phyloP scores from a whole-genome alignment of 2,797 vertebrate species.

The Mus caroli region DNA sequence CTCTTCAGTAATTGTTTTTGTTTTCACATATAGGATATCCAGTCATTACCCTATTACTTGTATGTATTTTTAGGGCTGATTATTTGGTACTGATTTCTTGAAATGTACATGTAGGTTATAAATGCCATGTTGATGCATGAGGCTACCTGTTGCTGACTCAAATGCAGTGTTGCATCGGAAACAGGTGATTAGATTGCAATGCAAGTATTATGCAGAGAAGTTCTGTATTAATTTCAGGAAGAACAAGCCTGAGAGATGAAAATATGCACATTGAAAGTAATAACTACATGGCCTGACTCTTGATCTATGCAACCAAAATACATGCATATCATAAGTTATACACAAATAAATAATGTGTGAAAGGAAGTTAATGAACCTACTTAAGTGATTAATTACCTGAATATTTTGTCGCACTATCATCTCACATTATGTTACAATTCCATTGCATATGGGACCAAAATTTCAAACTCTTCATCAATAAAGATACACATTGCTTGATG shows the following conservation, averaged over 20 bases:
- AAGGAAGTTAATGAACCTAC: background rate
- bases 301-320: background rate
- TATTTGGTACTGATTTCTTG: background rate
- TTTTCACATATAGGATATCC: background rate
- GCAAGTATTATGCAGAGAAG: accelerated
- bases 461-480: background rate
- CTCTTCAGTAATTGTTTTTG: background rate
- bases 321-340: background rate
- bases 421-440: background rate
- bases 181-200: background rate
- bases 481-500: background rate
- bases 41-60: background rate
- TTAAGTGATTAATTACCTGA: background rate
- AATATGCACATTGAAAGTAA: background rate
- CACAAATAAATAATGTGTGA: background rate
- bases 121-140: background rate
- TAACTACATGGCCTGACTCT: background rate
- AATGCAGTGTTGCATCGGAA: background rate
- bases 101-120: background rate
- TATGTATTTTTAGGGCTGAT: background rate
- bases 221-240: background rate
- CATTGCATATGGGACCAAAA: background rate
- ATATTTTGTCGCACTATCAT: background rate
- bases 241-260: background rate
- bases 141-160: background rate